Evolutionary conservation across 1,140 invertebrate species (phyloP).

Genomic region (Drosophila yakuba): DNA sequence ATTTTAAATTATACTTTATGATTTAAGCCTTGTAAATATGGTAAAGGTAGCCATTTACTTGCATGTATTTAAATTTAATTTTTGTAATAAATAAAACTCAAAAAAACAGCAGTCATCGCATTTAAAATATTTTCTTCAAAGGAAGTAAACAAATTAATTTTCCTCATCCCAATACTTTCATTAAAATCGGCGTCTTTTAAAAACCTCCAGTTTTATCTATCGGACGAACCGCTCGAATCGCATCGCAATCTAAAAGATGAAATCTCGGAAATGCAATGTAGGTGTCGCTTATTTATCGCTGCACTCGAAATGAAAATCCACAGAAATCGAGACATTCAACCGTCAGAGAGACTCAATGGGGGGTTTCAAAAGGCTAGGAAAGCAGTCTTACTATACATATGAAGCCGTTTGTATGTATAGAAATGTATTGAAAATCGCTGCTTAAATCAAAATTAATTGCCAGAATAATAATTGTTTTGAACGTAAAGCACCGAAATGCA

Average conservation of each 20-base stretch:
- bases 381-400: constrained; percentile 21
- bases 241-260: constrained; percentile 22
- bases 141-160: not conserved
- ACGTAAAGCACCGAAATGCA: constrained; percentile 79
- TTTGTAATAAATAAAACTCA: constrained; percentile 6
- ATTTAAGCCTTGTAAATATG: constrained; percentile 56
- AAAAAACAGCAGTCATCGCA: not conserved
- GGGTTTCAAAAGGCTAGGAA: constrained; percentile 15
- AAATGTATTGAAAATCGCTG: constrained; percentile 79
- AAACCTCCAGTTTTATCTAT: constrained; percentile 8
- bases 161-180: too few species aligned
- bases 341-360: constrained; percentile 28
- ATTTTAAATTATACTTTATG: constrained; percentile 26
- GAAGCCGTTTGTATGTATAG: constrained; percentile 33
- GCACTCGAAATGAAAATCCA: constrained; percentile 10
- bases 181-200: too few species aligned
- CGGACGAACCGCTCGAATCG: constrained; percentile 20
- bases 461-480: constrained; percentile 84
- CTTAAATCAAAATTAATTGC: constrained; percentile 84
- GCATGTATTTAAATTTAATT: constrained; percentile 35
- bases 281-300: constrained; percentile 40
- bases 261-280: constrained; percentile 25
- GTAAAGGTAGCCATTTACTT: constrained; percentile 29
- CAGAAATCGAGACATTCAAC: constrained; percentile 41
- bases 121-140: not conserved